A percentile compares a stretch with the other conserved stretches of the same genome.
Evolutionary conservation across 2,888 invertebrate species (phyloP).

Genomic region (Trichogramma dendrolimi): DNA sequence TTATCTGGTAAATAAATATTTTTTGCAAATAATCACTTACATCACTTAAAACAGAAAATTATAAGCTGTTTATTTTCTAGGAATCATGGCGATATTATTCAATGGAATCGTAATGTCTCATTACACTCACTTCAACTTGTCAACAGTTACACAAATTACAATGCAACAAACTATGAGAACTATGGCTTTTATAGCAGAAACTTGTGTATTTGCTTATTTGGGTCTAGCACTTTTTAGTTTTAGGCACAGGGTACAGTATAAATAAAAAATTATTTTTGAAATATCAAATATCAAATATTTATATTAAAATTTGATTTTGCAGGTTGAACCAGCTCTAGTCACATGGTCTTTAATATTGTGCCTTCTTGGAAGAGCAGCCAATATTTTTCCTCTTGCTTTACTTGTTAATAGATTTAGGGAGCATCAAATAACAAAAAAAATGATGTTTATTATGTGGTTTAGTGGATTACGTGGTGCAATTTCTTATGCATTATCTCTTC

Average conservation of each 20-base stretch:
- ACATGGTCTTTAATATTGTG: conserved; percentile 92
- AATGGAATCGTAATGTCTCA: conserved; percentile 99
- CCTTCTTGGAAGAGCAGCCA: conserved; percentile 88
- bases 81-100: conserved; percentile 98
- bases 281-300: background rate
- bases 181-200: conserved; percentile 95
- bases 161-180: conserved; percentile 99
- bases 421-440: conserved; percentile 95
- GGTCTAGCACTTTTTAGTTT: conserved; percentile 94
- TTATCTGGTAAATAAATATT: conserved; percentile 67
- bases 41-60: conserved; percentile 7
- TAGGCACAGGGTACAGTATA: conserved; percentile 70
- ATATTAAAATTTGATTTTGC: conserved; percentile 2
- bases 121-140: conserved; percentile 97
- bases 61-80: conserved; percentile 54
- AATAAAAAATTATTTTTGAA: conserved; percentile 4
- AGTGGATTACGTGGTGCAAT: conserved; percentile 95
- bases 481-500: conserved; percentile 94
- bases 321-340: conserved; percentile 77
- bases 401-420: conserved; percentile 94
- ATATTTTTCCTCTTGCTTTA: conserved; percentile 92
- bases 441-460: conserved; percentile 99
- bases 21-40: background rate
- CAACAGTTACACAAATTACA: conserved; percentile 97
- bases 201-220: conserved; percentile 97